phyloP scores from a whole-genome alignment of 2,888 invertebrate species.

The Synergus laeviventris region DNA sequence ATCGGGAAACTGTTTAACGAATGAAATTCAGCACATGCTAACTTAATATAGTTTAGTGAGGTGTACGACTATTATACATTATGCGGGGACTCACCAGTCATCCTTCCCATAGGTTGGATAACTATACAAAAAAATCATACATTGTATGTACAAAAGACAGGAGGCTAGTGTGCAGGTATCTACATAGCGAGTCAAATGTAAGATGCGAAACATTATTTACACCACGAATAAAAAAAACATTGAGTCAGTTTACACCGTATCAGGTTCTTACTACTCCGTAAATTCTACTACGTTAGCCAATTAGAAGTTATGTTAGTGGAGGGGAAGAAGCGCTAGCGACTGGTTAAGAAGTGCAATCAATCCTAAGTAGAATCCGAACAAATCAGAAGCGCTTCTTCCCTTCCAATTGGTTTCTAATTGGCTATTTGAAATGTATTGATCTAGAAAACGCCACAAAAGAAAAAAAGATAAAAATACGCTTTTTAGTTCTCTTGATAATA shows the following conservation, averaged over 20 bases:
- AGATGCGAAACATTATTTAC: not conserved
- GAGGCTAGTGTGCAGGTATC: slow-evolving; percentile 52
- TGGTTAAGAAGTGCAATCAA: too few species aligned
- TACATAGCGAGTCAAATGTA: slow-evolving; percentile 5
- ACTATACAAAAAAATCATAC: slow-evolving; percentile 75
- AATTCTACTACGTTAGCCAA: too few species aligned
- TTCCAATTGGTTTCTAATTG: too few species aligned
- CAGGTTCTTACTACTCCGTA: too few species aligned
- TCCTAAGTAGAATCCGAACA: too few species aligned
- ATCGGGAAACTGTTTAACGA: not conserved
- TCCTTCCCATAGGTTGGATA: slow-evolving; percentile 80
- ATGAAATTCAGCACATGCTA: slow-evolving; percentile 43
- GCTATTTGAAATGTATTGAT: not conserved
- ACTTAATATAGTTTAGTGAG: slow-evolving; percentile 40
- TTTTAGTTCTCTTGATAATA: not conserved
- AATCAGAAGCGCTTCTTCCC: too few species aligned
- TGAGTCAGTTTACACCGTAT: too few species aligned
- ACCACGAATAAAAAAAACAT: too few species aligned
- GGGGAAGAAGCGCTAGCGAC: too few species aligned
- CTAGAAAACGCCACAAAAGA: not conserved
- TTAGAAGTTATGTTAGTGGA: too few species aligned
- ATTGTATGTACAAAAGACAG: slow-evolving; percentile 68
- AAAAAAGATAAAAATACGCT: not conserved
- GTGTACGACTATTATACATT: slow-evolving; percentile 63
- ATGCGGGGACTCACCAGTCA: slow-evolving; percentile 78